Base-by-base conservation (phyloP, 1,140 invertebrate species). In the Megathymus violae region DNA sequence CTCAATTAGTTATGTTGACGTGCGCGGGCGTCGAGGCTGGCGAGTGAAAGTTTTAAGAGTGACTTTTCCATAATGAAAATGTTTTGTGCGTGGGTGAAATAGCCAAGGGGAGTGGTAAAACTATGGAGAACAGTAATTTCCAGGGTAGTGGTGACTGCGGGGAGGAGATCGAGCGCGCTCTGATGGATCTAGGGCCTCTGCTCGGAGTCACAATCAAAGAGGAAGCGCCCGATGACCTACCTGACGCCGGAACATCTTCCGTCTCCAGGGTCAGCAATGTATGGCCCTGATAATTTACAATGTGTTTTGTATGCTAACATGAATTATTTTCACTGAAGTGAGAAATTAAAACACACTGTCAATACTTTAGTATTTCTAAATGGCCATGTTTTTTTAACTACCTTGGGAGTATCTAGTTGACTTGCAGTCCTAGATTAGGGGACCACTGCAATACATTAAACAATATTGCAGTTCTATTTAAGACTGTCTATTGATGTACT, bases 161-260 rank as follows among this genome's bases (percentile, higher is more conserved):
- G 19, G 89, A 91, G 62, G 89, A 90, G 34, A 86, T 91, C 17
- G 86, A 91, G 73, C 82, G 85, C 13, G 87, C 88, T 31, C 74
- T 91, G 51, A 89, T 91, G 87, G 89, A 91, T 67, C 74, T 91
- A 6, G 89, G 82, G 15, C 88, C 89, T 19, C 76, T 90, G 54
- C 85, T 91, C 58, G 88, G 89, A 36, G 89, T 91, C 63, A 73
- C 82, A 64, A 89, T 91, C 67, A 91, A 91, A 61, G 88, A 91
- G 61, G 89, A 91, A 73, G 73, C 68, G 16, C 76, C 76, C 0
- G 89, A 91, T 15, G 88, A 91, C 19, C 69, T 83, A 0, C 52
- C 63, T 1, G 82, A 77, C 16, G 59, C 67, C 54, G 44, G 74
- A 22, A 65, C 64, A 52, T 54, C 63, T 19, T 50, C 71, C 27